Base-by-base conservation (phyloP, 2,797 vertebrate species). In the Eremophila alpestris region DNA sequence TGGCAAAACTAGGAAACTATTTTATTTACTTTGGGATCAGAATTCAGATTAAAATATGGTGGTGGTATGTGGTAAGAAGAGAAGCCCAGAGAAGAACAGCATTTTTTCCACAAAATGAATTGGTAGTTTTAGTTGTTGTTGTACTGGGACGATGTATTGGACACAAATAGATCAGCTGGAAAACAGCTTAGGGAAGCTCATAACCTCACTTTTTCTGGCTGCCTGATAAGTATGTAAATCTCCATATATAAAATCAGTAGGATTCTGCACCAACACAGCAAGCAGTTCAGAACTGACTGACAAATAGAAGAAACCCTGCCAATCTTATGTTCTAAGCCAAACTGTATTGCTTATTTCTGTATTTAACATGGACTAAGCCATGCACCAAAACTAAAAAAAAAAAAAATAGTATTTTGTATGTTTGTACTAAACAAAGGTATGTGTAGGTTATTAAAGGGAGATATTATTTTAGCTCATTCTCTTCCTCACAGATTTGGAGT, bases 1-100 rank as follows among this genome's bases (percentile, higher is more conserved):
- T 84, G 43, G 40, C 5, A 8, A 94, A 92, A 89, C n/a, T 64
- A 89, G 30, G 40, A 68, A 89, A 87, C 5, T 73, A 23, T 45
- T 92, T 74, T 87, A 74, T 92, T 89, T 95, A 83, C 54, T 90
- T 80, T 51, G 18, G 49, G 15, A 52, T 80, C 36, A 83, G 43
- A 36, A 83, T 84, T 65, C 70, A 81, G 40, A 65, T 64, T 68
- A 51, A 65, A 83, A 62, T 63, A 38, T 32, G 49, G 55, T 67
- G 32, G 65, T 46, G n/a, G 51, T 71, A 40, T 45, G 43, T 32
- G 19, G 23, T 51, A 27, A 70, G 22, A 80, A 92, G 29, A 88
- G 69, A 91, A 80, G 13, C 32, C 16, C 64, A 83, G 71, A 75
- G 34, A 90, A 85, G 29, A 68, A 29, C 10, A 80, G 54, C 13